Evolutionary conservation across 2,888 invertebrate species (phyloP), one percentile per base, ranked within the genome.

Genomic region (Anorthoa munda): DNA sequence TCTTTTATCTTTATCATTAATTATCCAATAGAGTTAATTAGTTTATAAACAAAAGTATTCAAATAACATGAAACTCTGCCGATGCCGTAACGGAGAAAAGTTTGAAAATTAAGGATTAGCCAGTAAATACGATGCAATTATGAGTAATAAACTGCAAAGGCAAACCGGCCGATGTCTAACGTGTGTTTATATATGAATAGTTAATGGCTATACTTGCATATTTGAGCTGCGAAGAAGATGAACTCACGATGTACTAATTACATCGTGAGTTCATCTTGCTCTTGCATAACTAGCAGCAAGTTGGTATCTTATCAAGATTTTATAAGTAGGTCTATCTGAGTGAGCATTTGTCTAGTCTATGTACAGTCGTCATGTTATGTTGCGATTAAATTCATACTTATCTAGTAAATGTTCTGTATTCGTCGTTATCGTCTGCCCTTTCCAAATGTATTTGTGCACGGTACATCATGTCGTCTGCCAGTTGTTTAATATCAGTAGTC

Each of bases 111-210:
- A 23, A 31, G 45, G 4, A 50, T 45, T 46, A 79, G 1, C 5
- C 15, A 48, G 13, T 48, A 53, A 76, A 48, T 75, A 21, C 76
- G 58, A 56, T 75, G 60, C 39, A 75, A 81, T 75, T 77, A 81
- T 61, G 48, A 64, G 75, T 45, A 50, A 48, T 74, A 74, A 64
- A 59, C 55, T 79, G 31, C 31, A 66, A 81, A 66, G 72, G 31
- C 31, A 66, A 81, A 66, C 76, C 60, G 50, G 81, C 60, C 39
- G 23, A 31, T 51, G 46, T 46, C 13, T 23, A 78, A 39, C 23
- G 23, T 23, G 50, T 59, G 55, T 65, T 64, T 66, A 50, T 23
- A 72, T 5, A 12, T 23, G 46, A 50, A 50, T 80, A 17, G 48
- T 55, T 75, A 81, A 66, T 61, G 66, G n/a, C 50, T 4, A 46